Evolutionary conservation across 2,113 vertebrate species (phyloP), one percentile per base, ranked within the genome.

Genomic region (Ibidorhyncha struthersii): DNA sequence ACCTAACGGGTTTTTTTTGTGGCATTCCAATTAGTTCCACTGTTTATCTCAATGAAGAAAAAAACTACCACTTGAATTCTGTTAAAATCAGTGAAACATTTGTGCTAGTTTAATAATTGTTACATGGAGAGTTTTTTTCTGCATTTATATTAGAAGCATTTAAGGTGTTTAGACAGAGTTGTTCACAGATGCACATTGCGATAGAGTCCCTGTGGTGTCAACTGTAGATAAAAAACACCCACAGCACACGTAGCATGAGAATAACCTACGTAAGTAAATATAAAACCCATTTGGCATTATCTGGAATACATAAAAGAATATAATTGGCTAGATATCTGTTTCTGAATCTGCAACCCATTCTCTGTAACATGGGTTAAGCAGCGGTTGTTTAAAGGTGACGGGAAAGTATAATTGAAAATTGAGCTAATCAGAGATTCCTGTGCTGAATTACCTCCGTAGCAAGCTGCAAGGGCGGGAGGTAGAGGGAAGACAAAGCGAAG

Each of bases 131-230:
- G 71, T 61, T 95, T 86, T 83, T 34, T 71, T 78, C 71, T 65
- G 50, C 82, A 70, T 82, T 90, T 84, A 21, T 78, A 66, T 85
- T 30, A 76, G 93, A 62, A 84, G 38, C 70, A 40, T 88, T 89
- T 82, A 94, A 93, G 84, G 87, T 91, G 70, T 88, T 86, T 86
- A 66, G 69, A 85, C n/a, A 83, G 96, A 67, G 89, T 16, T 81
- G 73, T 86, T 86, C 95, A 12, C 62, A 97, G 76, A 77, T 66
- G 40, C 56, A 34, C 25, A 40, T 40, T 50, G 82, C 34, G 34
- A 79, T 22, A 6, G 72, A 95, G 96, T 94, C 78, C 69, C 78
- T 69, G 26, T 22, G 29, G 77, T 59, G 73, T 52, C 88, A 94
- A 11, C 55, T 78, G 94, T 2, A 59, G 69, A 73, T 82, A 23